Conservation (phyloP, 1,140 invertebrate species). For the Manduca sexta region DNA sequence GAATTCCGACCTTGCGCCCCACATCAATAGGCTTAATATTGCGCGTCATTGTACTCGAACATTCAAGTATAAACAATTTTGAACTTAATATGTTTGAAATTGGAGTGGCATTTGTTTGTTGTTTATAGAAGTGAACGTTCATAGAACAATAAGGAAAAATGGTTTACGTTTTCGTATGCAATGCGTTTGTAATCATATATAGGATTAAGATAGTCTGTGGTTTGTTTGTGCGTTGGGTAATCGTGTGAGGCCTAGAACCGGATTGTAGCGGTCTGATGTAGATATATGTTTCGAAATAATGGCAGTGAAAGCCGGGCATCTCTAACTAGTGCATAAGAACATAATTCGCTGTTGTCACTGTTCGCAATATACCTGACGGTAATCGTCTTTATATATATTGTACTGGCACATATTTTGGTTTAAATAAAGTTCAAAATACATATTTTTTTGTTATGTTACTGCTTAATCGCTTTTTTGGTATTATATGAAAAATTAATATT, state of each 20-base stretch:
- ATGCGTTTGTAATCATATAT: conserved; percentile 15
- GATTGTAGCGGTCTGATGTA: not conserved
- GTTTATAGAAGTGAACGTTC: conserved; percentile 13
- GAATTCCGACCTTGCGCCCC: conserved; percentile 14
- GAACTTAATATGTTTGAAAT: not conserved
- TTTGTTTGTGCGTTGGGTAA: conserved; percentile 2
- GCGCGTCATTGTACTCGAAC: not conserved
- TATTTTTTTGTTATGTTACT: too few relatives aligned
- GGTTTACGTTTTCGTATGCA: conserved; percentile 13
- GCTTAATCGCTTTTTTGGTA: too few relatives aligned
- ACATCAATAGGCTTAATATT: conserved; percentile 2
- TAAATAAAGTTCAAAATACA: too few relatives aligned
- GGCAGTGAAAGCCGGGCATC: not conserved
- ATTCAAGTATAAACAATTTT: not conserved
- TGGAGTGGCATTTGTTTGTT: not conserved
- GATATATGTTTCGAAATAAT: not conserved
- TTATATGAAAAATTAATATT: too few relatives aligned
- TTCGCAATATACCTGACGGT: too few relatives aligned
- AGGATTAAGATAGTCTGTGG: not conserved
- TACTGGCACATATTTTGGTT: too few relatives aligned
- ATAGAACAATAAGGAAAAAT: conserved; percentile 15
- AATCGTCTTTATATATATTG: too few relatives aligned
- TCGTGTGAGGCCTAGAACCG: not conserved
- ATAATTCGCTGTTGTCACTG: too few relatives aligned
- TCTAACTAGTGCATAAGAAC: too few relatives aligned